Evolutionary conservation across 1,140 invertebrate genomes (phyloP).

Genomic region (Coboldia fuscipes): DNA sequence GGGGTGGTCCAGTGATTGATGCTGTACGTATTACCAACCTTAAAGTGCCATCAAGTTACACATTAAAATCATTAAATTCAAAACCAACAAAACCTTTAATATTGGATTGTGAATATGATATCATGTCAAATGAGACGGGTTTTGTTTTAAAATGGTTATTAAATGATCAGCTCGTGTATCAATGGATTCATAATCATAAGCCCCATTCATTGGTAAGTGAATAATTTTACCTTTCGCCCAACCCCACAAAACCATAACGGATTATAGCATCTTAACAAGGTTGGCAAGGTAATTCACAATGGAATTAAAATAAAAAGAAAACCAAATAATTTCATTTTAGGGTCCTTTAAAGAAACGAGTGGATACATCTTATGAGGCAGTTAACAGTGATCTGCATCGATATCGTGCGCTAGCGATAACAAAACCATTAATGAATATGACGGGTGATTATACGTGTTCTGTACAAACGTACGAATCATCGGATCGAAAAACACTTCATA

Average conservation of each 20-base stretch:
- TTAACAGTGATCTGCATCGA: conserved; percentile 10
- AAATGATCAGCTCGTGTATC: conserved; percentile 20
- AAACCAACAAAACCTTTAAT: conserved; percentile 18
- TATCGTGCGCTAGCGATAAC: conserved; percentile 19
- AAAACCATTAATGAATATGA: conserved; percentile 22
- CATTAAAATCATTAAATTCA: conserved; percentile 16
- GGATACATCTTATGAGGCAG: neutral
- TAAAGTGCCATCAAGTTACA: conserved; percentile 18
- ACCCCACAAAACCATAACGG: neutral
- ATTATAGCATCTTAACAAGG: no score
- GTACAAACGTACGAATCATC: conserved; percentile 21
- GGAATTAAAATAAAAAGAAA: no score
- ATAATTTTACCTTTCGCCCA: neutral
- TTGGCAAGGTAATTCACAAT: no score
- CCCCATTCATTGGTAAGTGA: conserved; percentile 20
- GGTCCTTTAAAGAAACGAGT: no score
- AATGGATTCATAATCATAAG: conserved; percentile 20
- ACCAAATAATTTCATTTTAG: no score
- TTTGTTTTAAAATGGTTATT: conserved; percentile 21
- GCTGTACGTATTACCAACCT: conserved; percentile 20
- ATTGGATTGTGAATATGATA: conserved; percentile 20
- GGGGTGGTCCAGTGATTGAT: conserved; percentile 12
- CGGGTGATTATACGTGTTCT: conserved; percentile 20
- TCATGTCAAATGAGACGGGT: conserved; percentile 14
- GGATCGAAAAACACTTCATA: conserved; percentile 19